Evolutionary conservation across 2,113 vertebrate genomes (phyloP).

Genomic region (Propithecus coquereli): DNA sequence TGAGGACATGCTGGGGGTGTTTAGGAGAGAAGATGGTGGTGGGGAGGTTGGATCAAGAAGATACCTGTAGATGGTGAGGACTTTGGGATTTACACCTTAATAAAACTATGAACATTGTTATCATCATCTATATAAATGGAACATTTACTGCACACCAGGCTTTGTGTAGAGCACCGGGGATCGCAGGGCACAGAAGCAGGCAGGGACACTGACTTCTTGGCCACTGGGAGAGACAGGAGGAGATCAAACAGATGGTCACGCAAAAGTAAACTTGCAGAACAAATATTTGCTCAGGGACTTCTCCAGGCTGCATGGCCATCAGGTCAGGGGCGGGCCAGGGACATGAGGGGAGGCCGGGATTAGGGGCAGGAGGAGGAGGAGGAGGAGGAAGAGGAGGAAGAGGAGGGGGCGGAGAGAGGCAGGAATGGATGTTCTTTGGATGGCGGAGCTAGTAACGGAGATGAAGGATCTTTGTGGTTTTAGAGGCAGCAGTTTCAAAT

Average conservation of each 20-base stretch:
- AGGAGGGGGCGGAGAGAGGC: background rate
- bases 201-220: background rate
- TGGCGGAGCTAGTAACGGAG: background rate
- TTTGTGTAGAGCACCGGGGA: background rate
- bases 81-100: background rate
- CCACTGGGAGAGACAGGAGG: background rate
- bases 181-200: background rate
- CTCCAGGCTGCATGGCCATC: background rate
- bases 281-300: background rate
- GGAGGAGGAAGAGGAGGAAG: no score
- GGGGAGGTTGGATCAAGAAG: background rate
- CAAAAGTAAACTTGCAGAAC: background rate
- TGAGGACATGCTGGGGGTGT: background rate
- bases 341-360: no score
- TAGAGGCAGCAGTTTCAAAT: background rate
- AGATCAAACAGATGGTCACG: background rate
- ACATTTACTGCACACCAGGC: background rate
- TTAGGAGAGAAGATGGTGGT: background rate
- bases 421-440: background rate
- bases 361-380: no score
- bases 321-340: background rate
- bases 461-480: background rate
- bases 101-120: background rate
- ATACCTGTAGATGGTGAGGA: background rate
- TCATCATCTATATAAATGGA: background rate